Evolutionary conservation across 2,113 vertebrate species (phyloP).

Genomic region (Gadus chalcogrammus): DNA sequence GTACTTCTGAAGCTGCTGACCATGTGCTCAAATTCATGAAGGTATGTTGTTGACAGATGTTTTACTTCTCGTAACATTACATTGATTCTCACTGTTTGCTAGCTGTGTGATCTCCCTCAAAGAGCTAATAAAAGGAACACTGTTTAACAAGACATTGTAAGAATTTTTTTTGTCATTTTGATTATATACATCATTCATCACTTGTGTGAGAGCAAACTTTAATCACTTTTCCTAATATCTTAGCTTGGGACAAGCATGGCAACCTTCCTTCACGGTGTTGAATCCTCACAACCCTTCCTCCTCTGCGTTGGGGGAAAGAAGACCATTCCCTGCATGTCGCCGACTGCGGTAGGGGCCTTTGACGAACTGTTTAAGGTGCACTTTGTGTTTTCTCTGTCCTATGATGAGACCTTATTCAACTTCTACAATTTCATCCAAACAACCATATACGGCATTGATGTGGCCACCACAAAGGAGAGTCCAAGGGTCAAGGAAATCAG

Average conservation of each 20-base stretch:
- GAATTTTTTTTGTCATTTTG: too few species aligned
- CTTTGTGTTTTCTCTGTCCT: not conserved
- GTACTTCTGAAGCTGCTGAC: not conserved
- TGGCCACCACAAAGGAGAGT: slow-evolving; percentile 1
- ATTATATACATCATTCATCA: too few species aligned
- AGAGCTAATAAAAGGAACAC: too few species aligned
- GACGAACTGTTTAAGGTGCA: slow-evolving; percentile 9
- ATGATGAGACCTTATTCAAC: slow-evolving; percentile 12
- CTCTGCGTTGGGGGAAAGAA: not conserved
- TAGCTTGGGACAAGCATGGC: too few species aligned
- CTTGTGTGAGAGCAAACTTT: too few species aligned
- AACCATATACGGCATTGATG: slow-evolving; percentile 9
- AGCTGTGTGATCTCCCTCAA: not conserved
- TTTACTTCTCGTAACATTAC: not conserved
- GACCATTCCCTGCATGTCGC: not conserved
- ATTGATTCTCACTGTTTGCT: not conserved
- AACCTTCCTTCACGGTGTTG: not conserved
- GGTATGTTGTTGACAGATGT: not conserved
- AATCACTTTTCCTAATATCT: too few species aligned
- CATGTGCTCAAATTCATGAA: not conserved
- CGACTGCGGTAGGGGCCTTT: not conserved
- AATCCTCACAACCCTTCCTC: not conserved
- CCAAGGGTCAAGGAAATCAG: slow-evolving; percentile 6
- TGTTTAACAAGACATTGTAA: too few species aligned
- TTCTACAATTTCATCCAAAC: slow-evolving; percentile 14